Percentiles rank a stretch among this genome's conserved stretches.
phyloP scores from a whole-genome alignment of 2,797 vertebrate genomes.

The Dipus sagitta region DNA sequence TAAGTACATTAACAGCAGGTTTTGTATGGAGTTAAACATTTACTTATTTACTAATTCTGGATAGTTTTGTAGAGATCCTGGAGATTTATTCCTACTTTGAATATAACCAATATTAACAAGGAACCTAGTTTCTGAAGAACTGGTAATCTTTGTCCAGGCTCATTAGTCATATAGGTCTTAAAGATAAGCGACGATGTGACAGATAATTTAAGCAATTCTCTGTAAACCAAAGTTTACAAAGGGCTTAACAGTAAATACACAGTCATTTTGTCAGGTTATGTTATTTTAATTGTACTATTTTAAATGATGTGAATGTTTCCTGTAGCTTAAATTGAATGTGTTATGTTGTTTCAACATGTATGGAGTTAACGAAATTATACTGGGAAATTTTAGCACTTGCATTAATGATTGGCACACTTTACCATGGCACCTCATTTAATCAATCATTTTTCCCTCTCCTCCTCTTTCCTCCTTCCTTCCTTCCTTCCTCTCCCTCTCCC shows the following conservation, averaged over 20 bases:
- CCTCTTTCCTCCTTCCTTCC: too few relatives aligned
- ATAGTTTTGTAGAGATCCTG: neutral
- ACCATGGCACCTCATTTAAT: too few relatives aligned
- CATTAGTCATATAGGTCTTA: constrained; percentile 12
- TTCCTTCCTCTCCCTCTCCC: neutral
- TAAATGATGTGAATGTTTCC: constrained; percentile 42
- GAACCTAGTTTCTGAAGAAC: constrained; percentile 46
- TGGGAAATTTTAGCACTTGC: constrained; percentile 47
- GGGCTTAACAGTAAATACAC: constrained; percentile 21
- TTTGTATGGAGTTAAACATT: neutral
- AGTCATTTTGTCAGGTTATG: constrained; percentile 45
- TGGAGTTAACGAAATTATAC: constrained; percentile 19
- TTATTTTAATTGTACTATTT: constrained; percentile 61
- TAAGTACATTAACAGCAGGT: neutral
- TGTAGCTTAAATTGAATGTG: constrained; percentile 50
- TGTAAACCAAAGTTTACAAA: constrained; percentile 29
- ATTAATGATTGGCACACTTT: constrained; percentile 25
- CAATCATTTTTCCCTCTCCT: neutral
- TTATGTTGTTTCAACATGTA: constrained; percentile 55
- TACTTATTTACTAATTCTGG: constrained; percentile 5
- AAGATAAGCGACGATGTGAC: constrained; percentile 33
- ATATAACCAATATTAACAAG: neutral
- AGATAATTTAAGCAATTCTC: constrained; percentile 54
- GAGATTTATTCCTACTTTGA: constrained; percentile 43
- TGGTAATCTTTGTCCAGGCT: constrained; percentile 13